Percentiles rank a stretch among this genome's conserved stretches.
Evolutionary conservation across 1,140 invertebrate genomes (phyloP).

Genomic region (Brachionus asplanchnoidis): DNA sequence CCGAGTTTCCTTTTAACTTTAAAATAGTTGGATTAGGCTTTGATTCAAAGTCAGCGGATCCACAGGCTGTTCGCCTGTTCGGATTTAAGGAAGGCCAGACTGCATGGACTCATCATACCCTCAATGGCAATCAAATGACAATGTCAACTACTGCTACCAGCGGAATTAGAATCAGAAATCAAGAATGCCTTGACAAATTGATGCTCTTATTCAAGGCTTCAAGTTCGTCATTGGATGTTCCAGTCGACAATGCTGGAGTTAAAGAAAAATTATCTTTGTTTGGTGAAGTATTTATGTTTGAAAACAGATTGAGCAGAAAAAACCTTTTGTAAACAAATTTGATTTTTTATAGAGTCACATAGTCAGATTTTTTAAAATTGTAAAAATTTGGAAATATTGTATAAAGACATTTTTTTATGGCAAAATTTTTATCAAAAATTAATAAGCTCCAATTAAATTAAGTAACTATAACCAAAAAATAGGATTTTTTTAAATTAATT

Average conservation of each 20-base stretch:
- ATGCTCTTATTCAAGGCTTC: slow-evolving; percentile 6
- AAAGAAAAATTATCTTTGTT: background rate
- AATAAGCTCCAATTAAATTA: background rate
- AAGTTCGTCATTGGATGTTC: background rate
- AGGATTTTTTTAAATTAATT: too few relatives aligned
- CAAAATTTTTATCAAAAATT: too few relatives aligned
- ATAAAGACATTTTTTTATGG: background rate
- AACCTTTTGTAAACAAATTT: background rate
- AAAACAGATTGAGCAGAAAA: slow-evolving; percentile 4
- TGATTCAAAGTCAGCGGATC: background rate
- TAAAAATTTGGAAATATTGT: background rate
- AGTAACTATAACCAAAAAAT: background rate
- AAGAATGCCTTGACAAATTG: slow-evolving; percentile 29
- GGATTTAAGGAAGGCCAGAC: background rate
- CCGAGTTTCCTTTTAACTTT: background rate
- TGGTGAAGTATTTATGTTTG: slow-evolving; percentile 34
- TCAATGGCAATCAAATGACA: background rate
- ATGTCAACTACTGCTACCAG: background rate
- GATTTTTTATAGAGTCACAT: background rate
- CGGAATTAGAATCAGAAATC: slow-evolving; percentile 5
- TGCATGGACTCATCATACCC: slow-evolving; percentile 8
- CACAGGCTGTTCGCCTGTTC: background rate
- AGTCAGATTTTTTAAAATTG: background rate
- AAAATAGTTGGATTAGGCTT: slow-evolving; percentile 35
- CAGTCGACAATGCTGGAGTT: background rate